Evolutionary conservation across 2,113 vertebrate species (phyloP), one percentile per base, ranked within the genome.

Genomic region (Chionis minor): DNA sequence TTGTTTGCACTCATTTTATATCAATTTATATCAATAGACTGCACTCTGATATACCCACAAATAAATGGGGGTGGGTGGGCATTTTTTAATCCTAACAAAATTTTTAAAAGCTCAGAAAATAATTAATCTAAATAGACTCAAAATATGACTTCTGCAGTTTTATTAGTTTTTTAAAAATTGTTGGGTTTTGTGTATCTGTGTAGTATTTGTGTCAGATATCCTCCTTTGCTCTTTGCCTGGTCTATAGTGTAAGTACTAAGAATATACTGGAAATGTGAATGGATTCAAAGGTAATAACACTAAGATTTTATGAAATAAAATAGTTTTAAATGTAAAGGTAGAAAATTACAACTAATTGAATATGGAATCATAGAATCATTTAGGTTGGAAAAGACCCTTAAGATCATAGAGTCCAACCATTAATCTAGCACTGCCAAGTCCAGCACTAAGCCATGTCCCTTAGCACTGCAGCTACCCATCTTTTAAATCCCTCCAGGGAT

Each of bases 391-490:
- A 59, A 69, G 49, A 51, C 10, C 9, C 21, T 63, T 61, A 19
- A 65, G 40, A 40, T 40, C n/a, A 49, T 44, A 0, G 1, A 74
- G 45, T 40, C 27, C 26, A 35, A 44, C 77, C 5, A 8, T 58
- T 16, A 45, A 88, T 14, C 6, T 73, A 24, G 3, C 44, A 35
- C 51, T 56, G 5, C 23, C 19, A 71, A 38, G 14, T 54, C 54
- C 10, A 40, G 17, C 21, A 26, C 32, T 87, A 70, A 90, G n/a
- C 16, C 19, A 14, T 27, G 20, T 51, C 35, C 47, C 26, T 51
- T 9, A 38, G 6, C 7, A 3, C 38, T n/a, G 6, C 8, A 24
- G 44, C 62, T 71, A 2, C 1, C 0, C 0, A 1, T 58, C 44
- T 67, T 65, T 26, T 30, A 69, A 81, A 38, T 44, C 19, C 14